Conservation (phyloP, 1,140 invertebrate species). For the Nomia melanderi region DNA sequence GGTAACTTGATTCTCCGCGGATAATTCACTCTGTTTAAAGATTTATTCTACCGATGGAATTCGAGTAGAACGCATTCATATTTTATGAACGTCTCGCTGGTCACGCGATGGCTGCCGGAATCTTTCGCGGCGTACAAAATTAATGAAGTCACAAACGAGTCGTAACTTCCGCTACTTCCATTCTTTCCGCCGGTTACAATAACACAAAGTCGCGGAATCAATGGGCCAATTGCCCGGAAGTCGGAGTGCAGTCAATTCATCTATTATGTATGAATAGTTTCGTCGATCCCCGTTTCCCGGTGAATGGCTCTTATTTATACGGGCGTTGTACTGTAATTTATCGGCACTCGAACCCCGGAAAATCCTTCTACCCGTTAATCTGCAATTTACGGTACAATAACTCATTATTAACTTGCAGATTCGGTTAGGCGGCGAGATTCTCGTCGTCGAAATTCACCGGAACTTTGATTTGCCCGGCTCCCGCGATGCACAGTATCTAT, state of each 20-base stretch:
- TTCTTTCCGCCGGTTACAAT: too few species aligned
- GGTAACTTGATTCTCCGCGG: too few species aligned
- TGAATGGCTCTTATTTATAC: slow-evolving; percentile 36
- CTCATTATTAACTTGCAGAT: slow-evolving; percentile 64
- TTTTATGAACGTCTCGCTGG: too few species aligned
- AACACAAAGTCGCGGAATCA: neutral
- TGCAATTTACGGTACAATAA: slow-evolving; percentile 63
- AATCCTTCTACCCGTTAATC: slow-evolving; percentile 61
- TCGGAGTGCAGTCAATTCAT: slow-evolving; percentile 36
- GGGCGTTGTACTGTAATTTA: slow-evolving; percentile 12
- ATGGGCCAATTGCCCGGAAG: neutral
- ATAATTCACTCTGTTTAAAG: too few species aligned
- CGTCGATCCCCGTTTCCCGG: slow-evolving; percentile 7
- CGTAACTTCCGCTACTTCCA: too few species aligned
- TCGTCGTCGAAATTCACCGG: slow-evolving; percentile 51
- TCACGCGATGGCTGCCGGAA: too few species aligned
- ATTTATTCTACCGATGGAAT: too few species aligned
- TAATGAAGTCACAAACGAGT: too few species aligned
- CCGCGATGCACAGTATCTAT: slow-evolving; percentile 7
- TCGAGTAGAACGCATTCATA: too few species aligned
- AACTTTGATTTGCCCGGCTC: slow-evolving; percentile 48
- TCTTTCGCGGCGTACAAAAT: too few species aligned
- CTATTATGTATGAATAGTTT: slow-evolving; percentile 39
- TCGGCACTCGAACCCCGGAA: slow-evolving; percentile 5
- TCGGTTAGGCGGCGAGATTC: slow-evolving; percentile 49